Evolutionary conservation across 2,797 vertebrate genomes (phyloP), one percentile per base, ranked within the genome.

Genomic region (Hyperoplus immaculatus): DNA sequence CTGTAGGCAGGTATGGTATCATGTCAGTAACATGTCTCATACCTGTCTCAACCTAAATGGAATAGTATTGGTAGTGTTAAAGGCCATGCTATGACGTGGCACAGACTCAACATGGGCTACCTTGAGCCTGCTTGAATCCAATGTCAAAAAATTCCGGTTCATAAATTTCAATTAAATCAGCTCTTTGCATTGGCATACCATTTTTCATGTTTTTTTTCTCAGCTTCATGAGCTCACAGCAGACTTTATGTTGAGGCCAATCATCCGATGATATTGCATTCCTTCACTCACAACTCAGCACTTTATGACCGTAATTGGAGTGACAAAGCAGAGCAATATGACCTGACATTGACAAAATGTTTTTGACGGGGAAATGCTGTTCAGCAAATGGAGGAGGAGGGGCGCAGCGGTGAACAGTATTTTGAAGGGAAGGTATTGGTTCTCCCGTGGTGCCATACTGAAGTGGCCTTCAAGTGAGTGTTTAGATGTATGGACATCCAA

Each of bases 321-420:
- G 84, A 88, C 88, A 85, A 85, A 82, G 68, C 66, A 73, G 53
- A 56, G 74, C 69, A 65, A 82, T 78, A 65, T 84, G 82, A 87
- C 73, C 68, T 66, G 81, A 86, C 80, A 51, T 15, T 89, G 84
- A 84, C 73, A 69, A 78, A 86, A 80, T 73, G 69, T 59, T 80
- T 85, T 55, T 75, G 77, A 91, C 38, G 16, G 72, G 47, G 62
- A 66, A 54, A 79, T 77, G 77, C 82, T 88, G 89, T 73, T 38
- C 38, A 76, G 50, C 69, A 64, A 54, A 63, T 50, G 71, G 74
- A 61, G 16, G 43, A 15, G 15, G 51, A 15, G 15, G 15, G 51
- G n/a, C 13, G 72, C 8, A 56, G 15, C 3, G 38, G 61, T 18
- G 59, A 16, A 0, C 62, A 47, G 63, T 41, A 72, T 59, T 77